Conservation (phyloP, 2,888 invertebrate genomes). For the Amitus sp. region DNA sequence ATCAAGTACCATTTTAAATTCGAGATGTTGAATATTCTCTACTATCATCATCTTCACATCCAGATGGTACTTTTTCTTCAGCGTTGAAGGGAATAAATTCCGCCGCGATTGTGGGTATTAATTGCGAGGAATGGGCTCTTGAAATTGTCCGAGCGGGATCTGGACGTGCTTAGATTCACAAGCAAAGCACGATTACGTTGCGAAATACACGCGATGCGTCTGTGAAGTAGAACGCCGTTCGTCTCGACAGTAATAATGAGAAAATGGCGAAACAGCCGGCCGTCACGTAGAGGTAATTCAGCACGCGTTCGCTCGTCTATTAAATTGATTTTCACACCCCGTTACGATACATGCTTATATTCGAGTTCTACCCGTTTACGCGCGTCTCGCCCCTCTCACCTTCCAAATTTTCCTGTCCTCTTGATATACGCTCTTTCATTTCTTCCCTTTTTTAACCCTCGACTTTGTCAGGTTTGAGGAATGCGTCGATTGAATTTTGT, state of each 20-base stretch:
- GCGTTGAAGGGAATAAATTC: too few species aligned
- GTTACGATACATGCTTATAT: constrained; percentile 44
- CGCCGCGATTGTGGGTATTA: too few species aligned
- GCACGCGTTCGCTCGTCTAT: constrained; percentile 63
- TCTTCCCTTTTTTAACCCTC: neutral
- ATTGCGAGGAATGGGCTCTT: constrained; percentile 46
- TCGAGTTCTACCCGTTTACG: constrained; percentile 36
- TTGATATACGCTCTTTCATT: neutral
- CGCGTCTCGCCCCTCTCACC: constrained; percentile 13
- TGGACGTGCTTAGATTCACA: constrained; percentile 57
- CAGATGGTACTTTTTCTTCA: too few species aligned
- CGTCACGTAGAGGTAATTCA: constrained; percentile 66
- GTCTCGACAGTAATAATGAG: constrained; percentile 62
- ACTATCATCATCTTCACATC: too few species aligned
- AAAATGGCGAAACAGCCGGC: constrained; percentile 63
- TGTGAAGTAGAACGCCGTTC: constrained; percentile 46
- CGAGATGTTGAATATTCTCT: too few species aligned
- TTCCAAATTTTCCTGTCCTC: constrained; percentile 13
- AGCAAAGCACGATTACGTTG: constrained; percentile 49
- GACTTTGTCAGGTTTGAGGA: neutral
- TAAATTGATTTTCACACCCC: constrained; percentile 63
- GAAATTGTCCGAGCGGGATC: constrained; percentile 42
- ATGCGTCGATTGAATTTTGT: neutral
- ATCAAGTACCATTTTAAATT: too few species aligned
- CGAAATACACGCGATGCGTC: constrained; percentile 46